These are phyloP conservation scores for Oikopleura dioica DNA, from an alignment of 23 tunicate species.

Conservation along the genomic window DNA sequence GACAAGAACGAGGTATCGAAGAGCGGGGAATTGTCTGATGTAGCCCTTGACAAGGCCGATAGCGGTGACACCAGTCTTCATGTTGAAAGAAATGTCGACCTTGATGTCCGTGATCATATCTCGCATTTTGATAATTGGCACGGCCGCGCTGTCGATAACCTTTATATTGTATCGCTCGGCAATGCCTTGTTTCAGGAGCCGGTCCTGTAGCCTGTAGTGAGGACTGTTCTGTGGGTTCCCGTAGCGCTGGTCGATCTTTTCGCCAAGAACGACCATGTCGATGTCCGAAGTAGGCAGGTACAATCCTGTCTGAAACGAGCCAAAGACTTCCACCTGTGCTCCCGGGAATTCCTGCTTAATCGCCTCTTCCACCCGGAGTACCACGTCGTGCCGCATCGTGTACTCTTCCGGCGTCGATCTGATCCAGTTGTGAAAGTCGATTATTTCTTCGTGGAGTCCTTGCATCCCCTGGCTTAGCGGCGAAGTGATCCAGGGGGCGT, in stretches of 20 bases:
- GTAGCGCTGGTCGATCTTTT: constrained; percentile 1
- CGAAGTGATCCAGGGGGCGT: too few species aligned
- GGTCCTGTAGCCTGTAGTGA: constrained; percentile 22
- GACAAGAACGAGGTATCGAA: background rate
- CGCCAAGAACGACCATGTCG: constrained; percentile 16
- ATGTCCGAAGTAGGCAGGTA: constrained; percentile 4
- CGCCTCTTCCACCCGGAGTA: constrained; percentile 17
- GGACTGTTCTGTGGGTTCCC: constrained; percentile 17
- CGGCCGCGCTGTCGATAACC: constrained; percentile 49
- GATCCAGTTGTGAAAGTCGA: background rate
- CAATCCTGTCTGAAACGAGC: background rate
- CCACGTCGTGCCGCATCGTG: background rate
- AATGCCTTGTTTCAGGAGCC: constrained; percentile 21
- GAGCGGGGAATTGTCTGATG: background rate
- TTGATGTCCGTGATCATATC: constrained; percentile 27
- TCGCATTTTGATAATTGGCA: constrained; percentile 50
- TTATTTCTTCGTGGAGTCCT: background rate
- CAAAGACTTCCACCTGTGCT: constrained; percentile 14
- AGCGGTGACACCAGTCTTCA: constrained; percentile 23
- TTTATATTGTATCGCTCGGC: constrained; percentile 23
- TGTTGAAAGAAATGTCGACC: constrained; percentile 64
- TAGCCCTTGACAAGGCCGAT: constrained; percentile 19
- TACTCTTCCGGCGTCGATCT: constrained; percentile 5
- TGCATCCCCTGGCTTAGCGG: too few species aligned
- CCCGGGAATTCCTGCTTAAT: constrained; percentile 27